phyloP scores from a whole-genome alignment of 2,797 vertebrate species.

The Sebastiscus albofasciatus region DNA sequence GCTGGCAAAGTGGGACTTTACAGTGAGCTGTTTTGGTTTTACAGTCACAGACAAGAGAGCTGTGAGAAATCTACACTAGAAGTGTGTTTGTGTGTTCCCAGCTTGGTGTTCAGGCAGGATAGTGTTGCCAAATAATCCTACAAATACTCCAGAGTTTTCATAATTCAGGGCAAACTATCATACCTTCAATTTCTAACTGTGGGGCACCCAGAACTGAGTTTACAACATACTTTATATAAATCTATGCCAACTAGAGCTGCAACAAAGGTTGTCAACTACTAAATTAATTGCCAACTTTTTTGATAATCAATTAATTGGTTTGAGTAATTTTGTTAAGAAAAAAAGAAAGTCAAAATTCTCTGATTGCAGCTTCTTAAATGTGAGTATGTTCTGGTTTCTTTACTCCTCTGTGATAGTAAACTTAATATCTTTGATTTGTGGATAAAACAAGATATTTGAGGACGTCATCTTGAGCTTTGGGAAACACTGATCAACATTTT shows the following conservation, averaged over 20 bases:
- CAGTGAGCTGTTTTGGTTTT: neutral
- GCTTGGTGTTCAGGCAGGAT: neutral
- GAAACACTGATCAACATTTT: too few species aligned
- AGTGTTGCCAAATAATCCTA: neutral
- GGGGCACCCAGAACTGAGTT: neutral
- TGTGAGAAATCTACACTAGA: neutral
- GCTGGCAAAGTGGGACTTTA: neutral
- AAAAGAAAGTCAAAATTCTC: too few species aligned
- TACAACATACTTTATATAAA: neutral
- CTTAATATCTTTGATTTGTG: too few species aligned
- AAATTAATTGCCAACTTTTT: too few species aligned
- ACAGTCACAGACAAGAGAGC: conserved; percentile 3
- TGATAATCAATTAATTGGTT: too few species aligned
- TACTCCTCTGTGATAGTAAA: too few species aligned
- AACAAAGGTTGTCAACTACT: neutral
- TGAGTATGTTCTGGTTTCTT: too few species aligned
- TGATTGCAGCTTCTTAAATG: too few species aligned
- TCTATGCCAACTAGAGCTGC: neutral
- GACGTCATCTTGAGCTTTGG: too few species aligned
- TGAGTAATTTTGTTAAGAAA: too few species aligned
- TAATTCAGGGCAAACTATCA: neutral
- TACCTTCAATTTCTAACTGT: neutral
- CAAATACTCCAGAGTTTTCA: neutral
- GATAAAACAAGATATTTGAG: too few species aligned
- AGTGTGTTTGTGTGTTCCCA: neutral